Conservation (phyloP, 2,113 vertebrate species). For the Thinocorus orbignyianus region DNA sequence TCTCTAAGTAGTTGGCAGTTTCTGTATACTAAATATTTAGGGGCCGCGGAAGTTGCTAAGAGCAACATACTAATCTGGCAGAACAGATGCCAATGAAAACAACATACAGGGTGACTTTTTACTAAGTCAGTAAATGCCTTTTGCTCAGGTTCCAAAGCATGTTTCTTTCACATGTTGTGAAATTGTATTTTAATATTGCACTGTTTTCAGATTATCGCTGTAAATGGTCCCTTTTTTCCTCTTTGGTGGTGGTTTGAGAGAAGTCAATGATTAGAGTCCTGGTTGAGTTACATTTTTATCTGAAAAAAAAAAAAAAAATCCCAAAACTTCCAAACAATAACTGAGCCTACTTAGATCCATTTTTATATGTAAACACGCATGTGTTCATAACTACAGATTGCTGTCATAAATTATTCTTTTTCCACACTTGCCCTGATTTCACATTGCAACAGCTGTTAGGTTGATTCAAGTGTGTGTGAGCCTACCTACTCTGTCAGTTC, state of each 20-base stretch:
- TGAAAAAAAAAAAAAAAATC: not conserved
- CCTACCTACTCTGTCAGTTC: not conserved
- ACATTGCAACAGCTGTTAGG: not conserved
- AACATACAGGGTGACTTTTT: constrained; percentile 68
- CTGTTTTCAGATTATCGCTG: constrained; percentile 70
- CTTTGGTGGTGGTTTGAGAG: not conserved
- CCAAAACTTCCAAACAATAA: not conserved
- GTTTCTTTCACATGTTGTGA: constrained; percentile 69
- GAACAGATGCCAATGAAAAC: constrained; percentile 53
- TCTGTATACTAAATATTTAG: constrained; percentile 48
- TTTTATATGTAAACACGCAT: not conserved
- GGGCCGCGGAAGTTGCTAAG: constrained; percentile 53
- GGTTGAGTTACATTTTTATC: not conserved
- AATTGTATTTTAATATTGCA: constrained; percentile 75
- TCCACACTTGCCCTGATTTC: not conserved
- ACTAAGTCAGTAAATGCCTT: constrained; percentile 61
- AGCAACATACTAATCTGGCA: constrained; percentile 55
- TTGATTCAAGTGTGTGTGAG: not conserved
- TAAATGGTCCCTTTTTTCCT: constrained; percentile 42
- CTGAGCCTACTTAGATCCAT: not conserved
- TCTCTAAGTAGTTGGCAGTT: constrained; percentile 55
- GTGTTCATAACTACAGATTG: not conserved
- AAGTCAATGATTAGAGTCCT: constrained; percentile 3
- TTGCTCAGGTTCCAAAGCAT: constrained; percentile 79
- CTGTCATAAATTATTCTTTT: not conserved